Evolutionary conservation across 2,888 invertebrate species (phyloP), one percentile per base, ranked within the genome.

Genomic region (Cactoblastis cactorum): DNA sequence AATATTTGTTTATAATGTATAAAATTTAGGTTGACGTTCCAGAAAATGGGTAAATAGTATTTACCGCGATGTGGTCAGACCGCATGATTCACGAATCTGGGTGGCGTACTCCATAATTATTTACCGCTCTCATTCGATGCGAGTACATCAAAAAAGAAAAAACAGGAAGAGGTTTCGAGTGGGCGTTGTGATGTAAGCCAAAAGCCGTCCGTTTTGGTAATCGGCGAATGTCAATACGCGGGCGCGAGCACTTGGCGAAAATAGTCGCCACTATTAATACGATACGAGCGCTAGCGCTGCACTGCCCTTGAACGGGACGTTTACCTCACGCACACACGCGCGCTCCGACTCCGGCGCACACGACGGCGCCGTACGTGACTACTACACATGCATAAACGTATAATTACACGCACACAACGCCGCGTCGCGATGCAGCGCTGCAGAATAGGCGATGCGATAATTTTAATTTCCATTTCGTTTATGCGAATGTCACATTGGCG

Each of bases 231-330:
- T 87, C 88, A 86, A 85, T 85, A 87, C 15, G 39, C 39, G 43
- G 28, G 43, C 43, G 43, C 43, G 15, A 14, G 43, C 43, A 43
- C 74, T 80, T 71, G 74, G 86, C 84, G 81, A 84, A 86, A 88
- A 88, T 89, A 89, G 86, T 87, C 81, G 77, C 77, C 79, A 83
- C 88, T 88, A 88, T 88, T 86, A 84, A 88, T 87, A 87, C 74
- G 69, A 72, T 71, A 73, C 76, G 80, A 80, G 79, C 84, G 81
- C 84, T 83, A 83, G 84, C 71, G 75, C 80, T 87, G 88, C 88
- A 87, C 66, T 83, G 88, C 87, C 88, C 88, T 89, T 89, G 88
- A 89, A 73, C 79, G 81, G 88, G 84, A 62, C 88, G 86, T 83
- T 89, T 86, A 87, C 88, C 88, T 78, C 85, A 77, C 80, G 73